Conservation (phyloP, 2,113 vertebrate species). For the Prunella himalayana region DNA sequence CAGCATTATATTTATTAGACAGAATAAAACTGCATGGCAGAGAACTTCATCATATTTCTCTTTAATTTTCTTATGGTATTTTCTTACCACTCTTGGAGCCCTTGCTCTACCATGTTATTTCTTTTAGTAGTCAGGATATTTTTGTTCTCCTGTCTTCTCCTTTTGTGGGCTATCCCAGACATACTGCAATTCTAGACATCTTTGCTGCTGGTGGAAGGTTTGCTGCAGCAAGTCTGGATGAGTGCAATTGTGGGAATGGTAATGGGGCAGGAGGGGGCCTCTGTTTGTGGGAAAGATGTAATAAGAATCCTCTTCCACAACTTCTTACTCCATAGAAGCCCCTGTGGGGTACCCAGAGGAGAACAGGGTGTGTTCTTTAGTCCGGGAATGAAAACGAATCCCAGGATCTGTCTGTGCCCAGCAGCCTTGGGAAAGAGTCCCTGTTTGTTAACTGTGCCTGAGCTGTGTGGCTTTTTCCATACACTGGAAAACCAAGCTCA, state of each 20-base stretch:
- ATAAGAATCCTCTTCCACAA: conserved; percentile 44
- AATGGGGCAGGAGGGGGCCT: conserved; percentile 44
- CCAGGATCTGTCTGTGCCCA: conserved; percentile 12
- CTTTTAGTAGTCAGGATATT: background rate
- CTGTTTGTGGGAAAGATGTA: conserved; percentile 45
- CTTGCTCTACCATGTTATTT: background rate
- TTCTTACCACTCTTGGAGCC: conserved; percentile 2
- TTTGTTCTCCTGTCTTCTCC: background rate
- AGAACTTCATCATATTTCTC: conserved; percentile 23
- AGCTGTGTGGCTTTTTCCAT: background rate
- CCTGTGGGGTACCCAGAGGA: conserved; percentile 25
- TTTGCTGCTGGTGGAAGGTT: background rate
- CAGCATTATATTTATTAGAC: conserved; percentile 35
- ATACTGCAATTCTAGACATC: conserved; percentile 23
- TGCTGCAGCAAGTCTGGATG: background rate
- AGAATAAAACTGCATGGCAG: conserved; percentile 14
- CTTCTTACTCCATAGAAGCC: conserved; percentile 47
- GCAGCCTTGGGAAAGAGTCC: background rate
- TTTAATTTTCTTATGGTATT: background rate
- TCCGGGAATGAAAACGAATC: conserved; percentile 8
- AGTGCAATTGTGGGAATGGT: conserved; percentile 25
- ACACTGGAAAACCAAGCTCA: background rate
- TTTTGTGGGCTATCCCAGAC: conserved; percentile 5
- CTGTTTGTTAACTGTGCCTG: background rate
- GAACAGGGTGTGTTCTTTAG: conserved; percentile 21